phyloP scores from a whole-genome alignment of 2,113 vertebrate genomes.

The Thamnaconus septentrionalis region DNA sequence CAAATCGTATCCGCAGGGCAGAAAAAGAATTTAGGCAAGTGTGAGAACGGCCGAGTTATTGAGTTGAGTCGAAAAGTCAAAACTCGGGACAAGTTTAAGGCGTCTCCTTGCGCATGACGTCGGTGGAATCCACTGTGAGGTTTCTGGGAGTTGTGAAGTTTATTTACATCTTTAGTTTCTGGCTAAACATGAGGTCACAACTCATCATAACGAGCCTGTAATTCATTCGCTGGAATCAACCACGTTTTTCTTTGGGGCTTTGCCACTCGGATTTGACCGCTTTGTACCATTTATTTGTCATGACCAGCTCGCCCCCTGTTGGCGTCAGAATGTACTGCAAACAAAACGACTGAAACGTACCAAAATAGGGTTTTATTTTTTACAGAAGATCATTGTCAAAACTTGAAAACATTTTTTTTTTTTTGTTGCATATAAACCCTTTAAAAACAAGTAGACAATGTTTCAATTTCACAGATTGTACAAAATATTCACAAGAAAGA shows the following conservation, averaged over 20 bases:
- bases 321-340: slow-evolving; percentile 19
- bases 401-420: slow-evolving; percentile 69
- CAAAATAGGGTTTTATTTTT: slow-evolving; percentile 81
- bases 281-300: background rate
- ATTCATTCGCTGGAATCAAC: background rate
- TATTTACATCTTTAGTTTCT: background rate
- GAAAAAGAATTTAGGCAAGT: no score
- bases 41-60: no score
- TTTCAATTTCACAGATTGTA: slow-evolving; percentile 75
- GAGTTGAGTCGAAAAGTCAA: no score
- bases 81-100: no score
- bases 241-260: background rate
- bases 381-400: slow-evolving; percentile 76
- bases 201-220: background rate
- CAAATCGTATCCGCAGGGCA: no score
- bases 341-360: slow-evolving; percentile 53
- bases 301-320: slow-evolving; percentile 37
- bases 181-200: background rate
- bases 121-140: no score
- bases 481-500: slow-evolving; percentile 66
- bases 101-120: no score
- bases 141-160: background rate
- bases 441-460: slow-evolving; percentile 71
- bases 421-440: slow-evolving; percentile 76
- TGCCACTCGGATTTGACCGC: background rate